These are phyloP conservation scores for Zeus faber DNA, from an alignment of 2,113 vertebrate species.

Conservation along the genomic window DNA sequence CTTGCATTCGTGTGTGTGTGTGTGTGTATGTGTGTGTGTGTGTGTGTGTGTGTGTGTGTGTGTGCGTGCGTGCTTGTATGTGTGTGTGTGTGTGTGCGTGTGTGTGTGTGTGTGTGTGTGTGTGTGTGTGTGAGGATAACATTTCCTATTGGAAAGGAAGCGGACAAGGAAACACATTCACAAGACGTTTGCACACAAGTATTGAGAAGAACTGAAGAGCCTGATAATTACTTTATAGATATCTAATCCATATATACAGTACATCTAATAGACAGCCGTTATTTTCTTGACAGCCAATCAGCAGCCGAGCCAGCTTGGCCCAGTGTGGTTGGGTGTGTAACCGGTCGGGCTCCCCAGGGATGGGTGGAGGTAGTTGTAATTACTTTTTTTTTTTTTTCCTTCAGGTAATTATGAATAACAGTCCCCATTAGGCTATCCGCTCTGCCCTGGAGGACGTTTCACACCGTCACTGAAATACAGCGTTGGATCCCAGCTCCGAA, in stretches of 20 bases:
- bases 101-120: background rate
- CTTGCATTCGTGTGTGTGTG: background rate
- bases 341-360: conserved; percentile 26
- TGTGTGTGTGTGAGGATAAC: background rate
- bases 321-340: conserved; percentile 19
- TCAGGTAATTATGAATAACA: conserved; percentile 52
- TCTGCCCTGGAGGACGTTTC: conserved; percentile 34
- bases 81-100: background rate
- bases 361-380: conserved; percentile 57
- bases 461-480: conserved; percentile 38
- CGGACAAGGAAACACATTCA: no score
- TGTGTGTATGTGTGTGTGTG: background rate
- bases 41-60: background rate
- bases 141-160: no score
- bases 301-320: no score
- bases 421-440: conserved; percentile 46
- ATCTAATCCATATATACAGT: background rate
- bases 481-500: conserved; percentile 39
- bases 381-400: no score
- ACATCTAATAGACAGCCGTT: background rate
- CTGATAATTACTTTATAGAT: no score
- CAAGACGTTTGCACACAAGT: background rate
- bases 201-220: background rate
- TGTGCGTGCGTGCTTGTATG: conserved; percentile 1
- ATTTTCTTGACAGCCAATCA: background rate